Evolutionary conservation across 1,140 invertebrate genomes (phyloP), one percentile per base, ranked within the genome.

Genomic region (Cecropterus lyciades): DNA sequence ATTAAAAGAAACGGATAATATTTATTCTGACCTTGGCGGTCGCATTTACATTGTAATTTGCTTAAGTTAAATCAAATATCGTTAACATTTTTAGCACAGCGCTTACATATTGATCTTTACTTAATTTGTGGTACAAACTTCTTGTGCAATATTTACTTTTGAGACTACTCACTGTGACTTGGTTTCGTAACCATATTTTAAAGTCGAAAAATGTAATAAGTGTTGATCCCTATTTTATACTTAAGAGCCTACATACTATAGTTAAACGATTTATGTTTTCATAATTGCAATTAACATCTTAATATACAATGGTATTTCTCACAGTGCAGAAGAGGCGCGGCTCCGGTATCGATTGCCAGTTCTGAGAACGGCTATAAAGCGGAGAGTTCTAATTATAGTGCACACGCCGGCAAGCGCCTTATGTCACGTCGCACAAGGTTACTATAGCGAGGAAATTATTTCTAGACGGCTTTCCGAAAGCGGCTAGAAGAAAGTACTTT

Each of bases 401-500:
- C 65, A 70, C 57, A 70, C 65, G 65, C 66, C 78, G 57, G 65
- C 72, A 67, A 82, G 73, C 69, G 70, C 75, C 85, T 91, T 90
- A 90, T 91, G 87, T 90, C 86, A 91, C 84, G 69, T 76, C 70
- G 74, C 70, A 83, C 82, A 85, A 84, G 85, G 85, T 84, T 87
- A 82, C 75, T 79, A 75, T 73, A 75, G 75, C 70, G 77, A 82
- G 83, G 84, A 89, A 86, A 89, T 85, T 84, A 74, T 76, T 82
- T 79, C 80, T 75, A 82, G 79, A 84, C 86, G 72, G 80, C 81
- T 89, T 89, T 91, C 85, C 80, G 87, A 91, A 91, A 89, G 84
- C 87, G 85, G 85, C 73, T 79, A 67, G 86, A 91, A 91, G 89
- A 91, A 90, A 91, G 87, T 89, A 90, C 87, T 91, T 91, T 90